Base-by-base conservation (phyloP, 2,797 vertebrate species). In the Pagetopsis macropterus region DNA sequence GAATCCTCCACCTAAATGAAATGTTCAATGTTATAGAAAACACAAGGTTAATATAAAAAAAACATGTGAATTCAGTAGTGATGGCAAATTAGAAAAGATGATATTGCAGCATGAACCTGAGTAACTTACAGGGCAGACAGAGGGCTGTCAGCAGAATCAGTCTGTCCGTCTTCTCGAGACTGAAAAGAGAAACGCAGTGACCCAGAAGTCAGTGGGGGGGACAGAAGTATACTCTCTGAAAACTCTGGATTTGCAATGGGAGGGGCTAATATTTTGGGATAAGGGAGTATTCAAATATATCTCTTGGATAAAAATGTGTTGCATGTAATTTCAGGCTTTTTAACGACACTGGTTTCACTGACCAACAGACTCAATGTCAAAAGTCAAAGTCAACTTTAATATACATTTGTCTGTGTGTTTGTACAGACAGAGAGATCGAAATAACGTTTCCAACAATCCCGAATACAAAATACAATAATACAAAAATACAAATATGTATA, bases 101-200 rank as follows among this genome's bases (percentile, higher is more conserved):
- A 0, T 15, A 7, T 27, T 50, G 44, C 13, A 49, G 13, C 17
- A 11, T 46, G 11, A 50, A 37, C 6, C 33, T 37, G 33, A 69
- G 16, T 4, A 23, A 54, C 66, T 59, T 65, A 81, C 78, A 65
- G 27, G 75, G 56, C 51, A 88, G 72, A 71, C 37, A 75, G 54
- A 83, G 27, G 0, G 23, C 62, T 55, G 41, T 57, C 64, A 87
- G 58, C 56, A 85, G 65, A 49, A 73, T 15, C 41, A 31, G 55
- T 7, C 21, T 84, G 62, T 72, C 4, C 68, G 68, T 71, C 69
- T 73, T 82, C 46, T 49, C 74, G 45, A 79, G 52, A 54, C 17
- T 75, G 31, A 51, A 46, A 31, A n/a, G 52, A 69, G 37, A 65
- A 17, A 57, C 23, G 4, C 13, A 31, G 11, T 33, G 14, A 57